phyloP scores from a whole-genome alignment of 2,113 vertebrate species.

The Sander lucioperca region DNA sequence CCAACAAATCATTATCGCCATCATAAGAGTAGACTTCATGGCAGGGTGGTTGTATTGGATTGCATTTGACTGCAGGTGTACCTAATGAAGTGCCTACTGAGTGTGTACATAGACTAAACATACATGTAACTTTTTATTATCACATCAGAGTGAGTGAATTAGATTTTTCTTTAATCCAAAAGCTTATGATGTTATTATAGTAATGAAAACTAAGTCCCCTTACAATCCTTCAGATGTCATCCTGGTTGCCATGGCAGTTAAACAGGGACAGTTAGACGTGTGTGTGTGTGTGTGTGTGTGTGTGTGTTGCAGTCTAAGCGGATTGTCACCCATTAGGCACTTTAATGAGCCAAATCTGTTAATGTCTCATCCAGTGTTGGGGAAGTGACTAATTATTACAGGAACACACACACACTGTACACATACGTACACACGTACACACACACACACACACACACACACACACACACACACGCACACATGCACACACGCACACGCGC shows the following conservation, averaged over 20 bases:
- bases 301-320: constrained; percentile 53
- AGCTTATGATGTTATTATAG: constrained; percentile 36
- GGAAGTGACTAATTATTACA: constrained; percentile 54
- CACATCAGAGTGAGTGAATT: constrained; percentile 2
- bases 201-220: constrained; percentile 40
- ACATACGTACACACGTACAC: not conserved
- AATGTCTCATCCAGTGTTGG: constrained; percentile 25
- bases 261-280: constrained; percentile 20
- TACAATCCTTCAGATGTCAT: constrained; percentile 46
- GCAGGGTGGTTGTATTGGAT: not conserved
- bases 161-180: constrained; percentile 33
- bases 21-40: not conserved
- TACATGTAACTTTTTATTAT: constrained; percentile 7
- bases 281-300: not conserved
- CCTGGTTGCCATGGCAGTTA: constrained; percentile 64
- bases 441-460: constrained; percentile 13
- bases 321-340: constrained; percentile 74
- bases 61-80: not conserved
- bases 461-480: not conserved
- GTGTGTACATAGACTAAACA: not conserved
- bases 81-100: not conserved
- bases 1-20: not conserved
- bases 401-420: constrained; percentile 4
- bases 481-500: not conserved
- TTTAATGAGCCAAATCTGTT: constrained; percentile 62